Evolutionary conservation across 2,888 invertebrate species (phyloP).

Genomic region (Cantharis lateralis): DNA sequence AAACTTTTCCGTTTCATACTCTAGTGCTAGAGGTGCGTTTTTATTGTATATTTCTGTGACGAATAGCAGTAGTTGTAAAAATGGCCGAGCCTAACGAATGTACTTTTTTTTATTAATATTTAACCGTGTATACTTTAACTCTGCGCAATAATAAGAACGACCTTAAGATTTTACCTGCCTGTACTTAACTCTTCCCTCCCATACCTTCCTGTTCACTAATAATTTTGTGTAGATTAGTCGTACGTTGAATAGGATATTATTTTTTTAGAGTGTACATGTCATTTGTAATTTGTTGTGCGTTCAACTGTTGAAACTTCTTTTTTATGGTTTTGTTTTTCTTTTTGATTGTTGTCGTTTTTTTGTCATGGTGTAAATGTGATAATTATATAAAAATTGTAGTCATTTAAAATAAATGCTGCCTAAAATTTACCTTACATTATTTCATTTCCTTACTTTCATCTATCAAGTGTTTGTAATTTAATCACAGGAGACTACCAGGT

Average conservation of each 20-base stretch:
- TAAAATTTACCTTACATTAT: background rate
- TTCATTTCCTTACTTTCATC: background rate
- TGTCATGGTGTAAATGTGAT: background rate
- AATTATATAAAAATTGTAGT: background rate
- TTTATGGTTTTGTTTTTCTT: background rate
- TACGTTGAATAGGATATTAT: background rate
- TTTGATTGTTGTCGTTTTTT: background rate
- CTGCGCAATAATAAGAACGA: background rate
- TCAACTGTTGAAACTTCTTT: background rate
- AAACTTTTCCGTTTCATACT: background rate
- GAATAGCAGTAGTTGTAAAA: background rate
- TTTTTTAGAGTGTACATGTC: background rate
- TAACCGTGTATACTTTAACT: background rate
- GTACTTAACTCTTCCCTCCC: background rate
- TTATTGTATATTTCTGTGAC: background rate
- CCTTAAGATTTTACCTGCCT: background rate
- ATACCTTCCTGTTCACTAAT: background rate
- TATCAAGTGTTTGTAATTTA: background rate
- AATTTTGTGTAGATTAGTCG: background rate
- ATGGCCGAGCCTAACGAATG: background rate
- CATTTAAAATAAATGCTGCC: background rate
- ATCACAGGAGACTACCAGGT: background rate
- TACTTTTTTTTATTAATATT: background rate
- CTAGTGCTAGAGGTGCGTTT: background rate
- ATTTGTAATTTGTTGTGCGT: background rate